Percentiles rank a stretch among this genome's conserved stretches.
phyloP scores from a whole-genome alignment of 2,113 vertebrate species.

The Stigmatopora argus region DNA sequence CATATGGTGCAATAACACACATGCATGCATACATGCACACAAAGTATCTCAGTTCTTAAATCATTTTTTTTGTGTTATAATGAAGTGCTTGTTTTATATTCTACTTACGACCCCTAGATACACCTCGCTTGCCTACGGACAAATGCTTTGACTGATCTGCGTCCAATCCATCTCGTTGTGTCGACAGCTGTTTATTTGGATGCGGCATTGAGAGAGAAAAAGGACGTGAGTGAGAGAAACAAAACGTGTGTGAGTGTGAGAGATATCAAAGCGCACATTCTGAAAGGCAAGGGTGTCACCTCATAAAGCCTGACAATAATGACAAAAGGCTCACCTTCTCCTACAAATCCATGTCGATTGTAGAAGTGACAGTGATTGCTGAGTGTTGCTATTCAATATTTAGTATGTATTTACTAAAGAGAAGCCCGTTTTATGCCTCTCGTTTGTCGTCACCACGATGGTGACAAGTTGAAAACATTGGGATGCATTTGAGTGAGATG shows the following conservation, averaged over 20 bases:
- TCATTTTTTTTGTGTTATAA: background rate
- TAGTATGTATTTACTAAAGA: slow-evolving; percentile 8
- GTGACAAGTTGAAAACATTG: background rate
- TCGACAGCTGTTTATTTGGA: slow-evolving; percentile 44
- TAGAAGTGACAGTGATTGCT: background rate
- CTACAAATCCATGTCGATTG: background rate
- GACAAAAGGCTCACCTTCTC: background rate
- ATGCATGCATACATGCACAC: background rate
- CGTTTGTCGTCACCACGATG: background rate
- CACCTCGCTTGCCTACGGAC: slow-evolving; percentile 18
- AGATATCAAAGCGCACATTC: background rate
- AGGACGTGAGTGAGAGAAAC: background rate
- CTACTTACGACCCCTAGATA: slow-evolving; percentile 3
- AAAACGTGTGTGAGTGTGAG: slow-evolving; percentile 4
- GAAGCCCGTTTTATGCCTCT: background rate
- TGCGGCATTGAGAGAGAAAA: slow-evolving; percentile 27
- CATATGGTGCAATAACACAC: background rate
- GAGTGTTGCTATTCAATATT: background rate
- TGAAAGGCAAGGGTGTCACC: slow-evolving; percentile 9
- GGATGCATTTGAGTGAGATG: background rate
- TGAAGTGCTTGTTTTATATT: background rate
- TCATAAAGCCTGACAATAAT: background rate
- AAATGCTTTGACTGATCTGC: slow-evolving; percentile 26
- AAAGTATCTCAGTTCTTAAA: background rate
- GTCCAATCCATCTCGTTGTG: slow-evolving; percentile 37